Base-by-base conservation (phyloP, 2,888 invertebrate genomes). In the Petrolisthes cinctipes region DNA sequence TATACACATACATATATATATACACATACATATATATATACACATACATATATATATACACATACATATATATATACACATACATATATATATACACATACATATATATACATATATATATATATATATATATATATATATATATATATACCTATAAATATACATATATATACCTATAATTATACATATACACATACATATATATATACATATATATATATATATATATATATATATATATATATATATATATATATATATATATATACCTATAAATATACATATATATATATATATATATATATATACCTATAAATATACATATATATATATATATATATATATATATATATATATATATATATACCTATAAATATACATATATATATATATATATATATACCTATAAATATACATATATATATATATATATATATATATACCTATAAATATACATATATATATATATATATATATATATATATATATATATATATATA, bases 201-300 rank as follows among this genome's bases (percentile, higher is more conserved):
- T 79, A 79, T 79, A 79, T 79, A 79, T 79, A 79, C 51, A 51
- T 79, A 51, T 79, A 51, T 79, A 51, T 79, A 51, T 79, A 20
- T 37, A 37, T 79, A 79, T 79, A 79, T 79, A 79, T 79, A 79
- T 37, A 79, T 79, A 79, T 51, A 79, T 79, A 79, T 51, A 79
- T 79, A 79, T 79, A 79, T 79, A 79, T 79, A 79, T 79, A 79
- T 79, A 79, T 79, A 79, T 79, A 79, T n/a, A n/a, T n/a, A n/a
- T n/a, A n/a, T n/a, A n/a, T n/a, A n/a, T n/a, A n/a, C n/a, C n/a
- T n/a, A n/a, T 79, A 79, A 37, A 79, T 79, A 79, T 79, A 79
- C 51, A 79, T 79, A 79, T 79, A 79, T 79, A 79, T 79, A 79
- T 79, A 79, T 79, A 79, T 79, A 79, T 79, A 79, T 79, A 79